These are phyloP conservation scores for Lasioglossum figueresi DNA, from an alignment of 2,888 invertebrate genomes.

Conservation along the genomic window DNA sequence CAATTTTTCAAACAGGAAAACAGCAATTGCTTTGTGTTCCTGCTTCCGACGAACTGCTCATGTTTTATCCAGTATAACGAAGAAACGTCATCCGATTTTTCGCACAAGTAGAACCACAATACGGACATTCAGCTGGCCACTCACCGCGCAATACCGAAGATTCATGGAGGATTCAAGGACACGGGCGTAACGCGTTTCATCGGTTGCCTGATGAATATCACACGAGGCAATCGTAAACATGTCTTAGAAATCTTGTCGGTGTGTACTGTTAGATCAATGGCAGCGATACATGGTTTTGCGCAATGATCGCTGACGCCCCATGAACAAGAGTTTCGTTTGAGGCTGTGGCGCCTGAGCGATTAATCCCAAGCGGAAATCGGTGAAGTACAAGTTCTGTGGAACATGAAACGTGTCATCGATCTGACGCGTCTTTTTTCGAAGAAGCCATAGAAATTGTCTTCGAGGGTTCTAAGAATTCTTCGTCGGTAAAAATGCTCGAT, in stretches of 20 bases:
- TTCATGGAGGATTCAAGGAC: constrained; percentile 6
- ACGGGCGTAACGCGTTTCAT: background rate
- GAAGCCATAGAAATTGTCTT: background rate
- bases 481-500: no score
- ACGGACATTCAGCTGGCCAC: background rate
- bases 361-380: background rate
- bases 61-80: background rate
- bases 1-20: background rate
- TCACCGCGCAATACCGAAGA: background rate
- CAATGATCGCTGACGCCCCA: background rate
- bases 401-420: background rate
- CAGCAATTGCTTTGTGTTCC: background rate
- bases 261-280: background rate
- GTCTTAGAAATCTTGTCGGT: constrained; percentile 6
- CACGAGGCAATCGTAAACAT: background rate
- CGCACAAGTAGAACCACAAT: background rate
- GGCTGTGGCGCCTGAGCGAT: background rate
- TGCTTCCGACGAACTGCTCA: background rate
- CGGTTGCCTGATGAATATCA: constrained; percentile 5
- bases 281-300: background rate
- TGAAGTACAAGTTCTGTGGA: background rate
- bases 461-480: background rate
- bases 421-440: background rate
- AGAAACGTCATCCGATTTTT: background rate
- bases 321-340: constrained; percentile 3